Evolutionary conservation across 2,888 invertebrate genomes (phyloP).

Genomic region (Brachycybe producta): DNA sequence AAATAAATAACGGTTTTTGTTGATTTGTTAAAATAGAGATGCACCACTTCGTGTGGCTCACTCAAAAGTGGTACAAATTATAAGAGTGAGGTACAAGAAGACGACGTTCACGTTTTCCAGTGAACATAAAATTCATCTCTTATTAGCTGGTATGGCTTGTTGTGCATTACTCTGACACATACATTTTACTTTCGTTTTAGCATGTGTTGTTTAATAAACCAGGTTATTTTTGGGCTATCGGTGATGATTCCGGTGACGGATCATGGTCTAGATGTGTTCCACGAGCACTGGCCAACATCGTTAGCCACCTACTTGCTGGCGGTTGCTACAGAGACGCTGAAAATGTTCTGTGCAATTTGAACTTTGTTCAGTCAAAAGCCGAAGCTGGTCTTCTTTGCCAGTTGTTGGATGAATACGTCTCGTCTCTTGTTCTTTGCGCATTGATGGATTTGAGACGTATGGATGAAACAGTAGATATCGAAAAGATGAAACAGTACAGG

Average conservation of each 20-base stretch:
- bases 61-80: no score
- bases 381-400: not conserved
- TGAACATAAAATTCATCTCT: no score
- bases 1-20: no score
- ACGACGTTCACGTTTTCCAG: no score
- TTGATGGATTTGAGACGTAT: not conserved
- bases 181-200: no score
- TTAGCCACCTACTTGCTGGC: slow-evolving; percentile 3
- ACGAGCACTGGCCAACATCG: not conserved
- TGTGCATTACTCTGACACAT: no score
- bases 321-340: not conserved
- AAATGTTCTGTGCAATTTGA: slow-evolving; percentile 3
- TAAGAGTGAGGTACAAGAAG: no score
- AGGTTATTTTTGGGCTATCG: slow-evolving; percentile 9
- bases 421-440: not conserved
- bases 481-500: slow-evolving; percentile 2
- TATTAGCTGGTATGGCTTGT: no score
- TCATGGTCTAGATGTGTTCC: not conserved
- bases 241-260: not conserved
- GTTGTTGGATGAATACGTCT: slow-evolving; percentile 9
- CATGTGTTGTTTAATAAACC: no score
- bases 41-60: no score
- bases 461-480: not conserved
- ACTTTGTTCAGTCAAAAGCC: slow-evolving; percentile 3
- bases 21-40: no score